Conservation (phyloP, 2,888 invertebrate genomes). For the Stenichneumon culpator region DNA sequence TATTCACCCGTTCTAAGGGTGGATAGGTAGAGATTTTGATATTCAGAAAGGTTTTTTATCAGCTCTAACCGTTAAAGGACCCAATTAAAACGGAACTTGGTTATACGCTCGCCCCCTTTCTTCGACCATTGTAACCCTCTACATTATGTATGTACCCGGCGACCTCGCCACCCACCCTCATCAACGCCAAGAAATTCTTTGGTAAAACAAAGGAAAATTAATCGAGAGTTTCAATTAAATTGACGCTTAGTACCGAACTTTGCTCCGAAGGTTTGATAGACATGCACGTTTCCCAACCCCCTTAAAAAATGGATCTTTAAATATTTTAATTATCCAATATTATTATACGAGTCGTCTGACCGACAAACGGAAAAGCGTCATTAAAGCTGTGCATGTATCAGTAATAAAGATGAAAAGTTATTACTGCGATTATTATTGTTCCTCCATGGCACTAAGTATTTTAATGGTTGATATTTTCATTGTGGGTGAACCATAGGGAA, state of each 20-base stretch:
- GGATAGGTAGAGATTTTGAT: neutral
- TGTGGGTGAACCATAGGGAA: neutral
- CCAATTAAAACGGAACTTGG: slow-evolving; percentile 26
- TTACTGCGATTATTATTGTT: neutral
- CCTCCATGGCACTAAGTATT: neutral
- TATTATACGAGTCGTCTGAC: neutral
- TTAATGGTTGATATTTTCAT: neutral
- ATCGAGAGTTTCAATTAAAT: slow-evolving; percentile 18
- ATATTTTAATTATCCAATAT: slow-evolving; percentile 5
- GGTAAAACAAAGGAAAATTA: slow-evolving; percentile 36
- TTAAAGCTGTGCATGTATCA: neutral
- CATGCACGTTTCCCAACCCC: neutral
- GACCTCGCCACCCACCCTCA: neutral
- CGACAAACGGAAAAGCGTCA: neutral
- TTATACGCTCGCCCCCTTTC: slow-evolving; percentile 15
- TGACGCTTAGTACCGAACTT: slow-evolving; percentile 28
- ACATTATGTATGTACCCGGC: slow-evolving; percentile 26
- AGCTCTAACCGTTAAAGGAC: slow-evolving; percentile 15
- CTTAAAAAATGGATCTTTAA: neutral
- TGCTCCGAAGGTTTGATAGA: neutral
- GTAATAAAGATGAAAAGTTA: neutral
- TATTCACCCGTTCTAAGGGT: too few relatives aligned
- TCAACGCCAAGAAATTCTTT: slow-evolving; percentile 15
- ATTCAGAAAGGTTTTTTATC: neutral
- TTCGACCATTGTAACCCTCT: slow-evolving; percentile 1